These are phyloP conservation scores for Sebastiscus albofasciatus DNA, from an alignment of 2,797 vertebrate species.

Conservation along the genomic window DNA sequence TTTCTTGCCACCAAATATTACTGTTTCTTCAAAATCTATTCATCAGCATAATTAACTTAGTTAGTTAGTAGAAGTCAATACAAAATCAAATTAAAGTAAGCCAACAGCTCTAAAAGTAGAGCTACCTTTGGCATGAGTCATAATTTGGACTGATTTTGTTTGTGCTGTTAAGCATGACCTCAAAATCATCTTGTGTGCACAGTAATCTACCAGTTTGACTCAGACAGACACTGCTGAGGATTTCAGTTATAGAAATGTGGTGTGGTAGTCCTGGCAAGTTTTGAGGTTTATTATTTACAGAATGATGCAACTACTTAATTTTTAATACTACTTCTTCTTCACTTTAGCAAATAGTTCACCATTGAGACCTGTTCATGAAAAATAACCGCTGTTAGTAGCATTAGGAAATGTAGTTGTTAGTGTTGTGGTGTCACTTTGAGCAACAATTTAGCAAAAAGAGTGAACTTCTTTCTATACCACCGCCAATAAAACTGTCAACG, in stretches of 20 bases:
- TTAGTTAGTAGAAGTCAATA: neutral
- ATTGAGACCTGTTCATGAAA: neutral
- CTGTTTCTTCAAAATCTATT: neutral
- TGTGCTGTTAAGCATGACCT: neutral
- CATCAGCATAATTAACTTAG: constrained; percentile 17
- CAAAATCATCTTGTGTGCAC: neutral
- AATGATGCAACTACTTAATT: neutral
- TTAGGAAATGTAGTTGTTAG: neutral
- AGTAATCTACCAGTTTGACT: neutral
- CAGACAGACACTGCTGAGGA: neutral
- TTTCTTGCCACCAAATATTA: neutral
- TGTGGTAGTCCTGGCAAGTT: neutral
- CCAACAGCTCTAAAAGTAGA: neutral
- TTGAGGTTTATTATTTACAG: neutral
- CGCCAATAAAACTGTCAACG: constrained; percentile 52
- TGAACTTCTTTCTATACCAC: constrained; percentile 20
- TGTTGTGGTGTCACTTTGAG: constrained; percentile 12
- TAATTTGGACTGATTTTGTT: neutral
- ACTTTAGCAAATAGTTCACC: neutral
- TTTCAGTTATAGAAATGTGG: neutral
- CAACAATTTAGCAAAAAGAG: constrained; percentile 36
- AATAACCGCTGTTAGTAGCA: neutral
- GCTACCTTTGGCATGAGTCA: neutral
- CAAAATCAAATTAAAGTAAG: neutral
- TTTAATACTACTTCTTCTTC: neutral